Conservation (phyloP, 2,888 invertebrate genomes). For the Lasius platythorax region DNA sequence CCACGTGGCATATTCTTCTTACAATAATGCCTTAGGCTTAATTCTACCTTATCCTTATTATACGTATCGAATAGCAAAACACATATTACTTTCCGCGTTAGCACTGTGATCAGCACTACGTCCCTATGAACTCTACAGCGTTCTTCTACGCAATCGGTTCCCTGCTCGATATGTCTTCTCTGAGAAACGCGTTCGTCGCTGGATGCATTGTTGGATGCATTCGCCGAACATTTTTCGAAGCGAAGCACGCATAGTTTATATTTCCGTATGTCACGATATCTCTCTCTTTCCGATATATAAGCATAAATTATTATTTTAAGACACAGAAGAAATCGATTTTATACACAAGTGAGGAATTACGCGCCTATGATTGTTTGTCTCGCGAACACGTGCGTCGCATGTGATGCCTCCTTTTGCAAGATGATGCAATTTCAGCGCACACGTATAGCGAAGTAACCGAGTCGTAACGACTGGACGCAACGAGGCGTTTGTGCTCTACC, state of each 20-base stretch:
- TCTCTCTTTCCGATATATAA: slow-evolving; percentile 39
- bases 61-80: slow-evolving; percentile 68
- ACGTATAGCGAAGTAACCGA: slow-evolving; percentile 48
- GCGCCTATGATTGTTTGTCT: not conserved
- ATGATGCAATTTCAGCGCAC: slow-evolving; percentile 52
- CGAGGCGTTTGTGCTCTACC: slow-evolving; percentile 61
- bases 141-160: slow-evolving; percentile 34
- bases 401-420: slow-evolving; percentile 37
- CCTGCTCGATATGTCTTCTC: slow-evolving; percentile 22
- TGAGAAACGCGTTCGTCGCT: slow-evolving; percentile 58
- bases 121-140: slow-evolving; percentile 52
- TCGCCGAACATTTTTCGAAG: slow-evolving; percentile 58
- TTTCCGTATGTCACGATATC: slow-evolving; percentile 62
- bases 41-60: slow-evolving; percentile 57
- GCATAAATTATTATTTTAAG: not conserved
- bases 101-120: slow-evolving; percentile 56
- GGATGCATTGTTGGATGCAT: slow-evolving; percentile 1
- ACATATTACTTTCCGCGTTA: slow-evolving; percentile 72
- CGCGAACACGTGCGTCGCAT: slow-evolving; percentile 21
- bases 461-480: slow-evolving; percentile 57
- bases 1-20: slow-evolving; percentile 7
- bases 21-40: slow-evolving; percentile 66
- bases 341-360: not conserved
- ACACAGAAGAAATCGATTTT: not conserved
- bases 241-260: slow-evolving; percentile 32